Conservation (phyloP, 2,888 invertebrate genomes). For the Lepidocyrtinus sp. region DNA sequence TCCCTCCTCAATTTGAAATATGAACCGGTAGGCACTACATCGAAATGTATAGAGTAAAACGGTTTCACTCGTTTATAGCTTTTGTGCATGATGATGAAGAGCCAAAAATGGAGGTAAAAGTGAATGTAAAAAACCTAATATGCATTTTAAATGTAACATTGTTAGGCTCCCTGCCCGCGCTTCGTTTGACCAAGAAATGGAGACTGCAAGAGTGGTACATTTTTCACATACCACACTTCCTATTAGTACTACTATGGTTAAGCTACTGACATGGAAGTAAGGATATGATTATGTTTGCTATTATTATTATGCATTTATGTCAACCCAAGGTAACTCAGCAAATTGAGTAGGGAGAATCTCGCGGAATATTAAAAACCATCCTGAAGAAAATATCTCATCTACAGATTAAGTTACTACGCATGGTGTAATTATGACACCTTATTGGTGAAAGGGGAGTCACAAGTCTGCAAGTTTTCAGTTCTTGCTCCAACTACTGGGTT, state of each 20-base stretch:
- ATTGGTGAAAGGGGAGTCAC: constrained; percentile 5
- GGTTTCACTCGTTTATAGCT: not conserved
- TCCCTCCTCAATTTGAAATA: constrained; percentile 47
- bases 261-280: not conserved
- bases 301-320: constrained; percentile 4
- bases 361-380: not conserved
- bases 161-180: constrained; percentile 38
- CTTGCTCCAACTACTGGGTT: no score
- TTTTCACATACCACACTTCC: not conserved
- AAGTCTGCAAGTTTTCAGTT: no score
- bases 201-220: not conserved
- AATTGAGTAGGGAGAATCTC: constrained; percentile 13
- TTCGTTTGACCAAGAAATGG: not conserved
- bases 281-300: no score
- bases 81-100: constrained; percentile 20
- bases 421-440: constrained; percentile 7
- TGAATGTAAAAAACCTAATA: constrained; percentile 47
- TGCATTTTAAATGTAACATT: constrained; percentile 56
- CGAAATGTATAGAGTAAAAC: not conserved
- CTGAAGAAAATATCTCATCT: constrained; percentile 9
- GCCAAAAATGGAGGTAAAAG: constrained; percentile 22
- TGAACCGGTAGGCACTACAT: constrained; percentile 35
- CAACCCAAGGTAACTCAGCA: no score
- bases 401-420: constrained; percentile 10
- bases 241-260: no score